Evolutionary conservation across 1,140 invertebrate genomes (phyloP), one percentile per base, ranked within the genome.

Genomic region (Campoletis sonorensis): DNA sequence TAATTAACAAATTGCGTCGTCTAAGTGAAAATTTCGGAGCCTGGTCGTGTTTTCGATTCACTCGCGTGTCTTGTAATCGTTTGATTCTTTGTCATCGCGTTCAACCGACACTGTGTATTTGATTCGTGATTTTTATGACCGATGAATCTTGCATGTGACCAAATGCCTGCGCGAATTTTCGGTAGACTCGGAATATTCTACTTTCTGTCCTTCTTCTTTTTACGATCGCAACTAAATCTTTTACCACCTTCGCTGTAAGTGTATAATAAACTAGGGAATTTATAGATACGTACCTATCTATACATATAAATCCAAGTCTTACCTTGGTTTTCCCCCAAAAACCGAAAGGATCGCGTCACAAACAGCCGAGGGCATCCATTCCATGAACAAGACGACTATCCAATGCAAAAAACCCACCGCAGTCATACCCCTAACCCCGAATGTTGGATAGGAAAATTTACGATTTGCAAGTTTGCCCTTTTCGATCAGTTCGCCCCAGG

Each of bases 391-490:
- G 26, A 90, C 85, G 51, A 89, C 67, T 54, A 86, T 76, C 85
- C 87, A 88, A 75, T 89, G 80, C 18, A 88, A n/a, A 40, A 77
- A 23, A 1, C 10, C 61, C 23, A 83, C 77, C n/a, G 86, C 85
- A 1, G 87, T 89, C 71, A 90, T 90, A 26, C 89, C 89, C 21
- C 83, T 84, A 21, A 89, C 61, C 16, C 88, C 86, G 26, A 90
- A 90, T 23, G 84, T 86, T 37, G 89, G 89, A 80, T 90, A 90
- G 68, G 83, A 58, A 79, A 87, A 90, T 27, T 86, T 85, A 37
- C 23, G 64, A 58, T 76, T 84, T 49, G 83, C 87, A 16, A 83
- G 81, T 26, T 67, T 18, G 33, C 87, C 84, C 26, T 89, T 87
- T n/a, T 82, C 75, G 45, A 89, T 81, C 27, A 90, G 81, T 8